phyloP scores from a whole-genome alignment of 2,888 invertebrate species.

The Osedax fenrisi region DNA sequence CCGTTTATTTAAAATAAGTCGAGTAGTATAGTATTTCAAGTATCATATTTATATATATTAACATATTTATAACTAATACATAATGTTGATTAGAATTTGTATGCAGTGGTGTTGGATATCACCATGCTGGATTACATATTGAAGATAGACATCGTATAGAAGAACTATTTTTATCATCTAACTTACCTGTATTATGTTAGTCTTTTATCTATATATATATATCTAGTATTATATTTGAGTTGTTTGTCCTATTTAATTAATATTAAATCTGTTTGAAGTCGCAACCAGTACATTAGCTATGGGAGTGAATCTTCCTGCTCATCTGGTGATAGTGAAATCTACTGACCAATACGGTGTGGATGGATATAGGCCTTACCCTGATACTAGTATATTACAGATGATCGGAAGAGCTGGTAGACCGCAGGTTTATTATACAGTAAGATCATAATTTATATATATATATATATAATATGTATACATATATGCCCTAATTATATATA shows the following conservation, averaged over 20 bases:
- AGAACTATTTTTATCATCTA: conserved; percentile 58
- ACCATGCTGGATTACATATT: conserved; percentile 65
- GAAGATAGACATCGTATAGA: conserved; percentile 61
- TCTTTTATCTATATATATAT: conserved; percentile 10
- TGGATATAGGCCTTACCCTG: conserved; percentile 60
- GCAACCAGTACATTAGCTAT: conserved; percentile 58
- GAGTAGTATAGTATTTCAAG: too few relatives aligned
- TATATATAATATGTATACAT: too few relatives aligned
- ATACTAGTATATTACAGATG: conserved; percentile 65
- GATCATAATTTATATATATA: too few relatives aligned
- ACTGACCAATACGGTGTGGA: conserved; percentile 63
- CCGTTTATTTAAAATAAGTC: too few relatives aligned
- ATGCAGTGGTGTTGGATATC: conserved; percentile 62
- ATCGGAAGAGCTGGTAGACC: conserved; percentile 70
- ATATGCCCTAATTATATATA: too few relatives aligned
- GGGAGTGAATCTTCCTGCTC: conserved; percentile 73
- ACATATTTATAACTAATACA: too few relatives aligned
- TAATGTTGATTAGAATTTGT: conserved; percentile 55
- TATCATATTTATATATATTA: too few relatives aligned
- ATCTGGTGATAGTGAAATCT: conserved; percentile 68
- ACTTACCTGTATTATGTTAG: conserved; percentile 58
- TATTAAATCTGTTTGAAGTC: conserved; percentile 42
- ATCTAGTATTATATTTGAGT: neutral
- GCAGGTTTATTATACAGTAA: too few relatives aligned
- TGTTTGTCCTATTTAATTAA: neutral